These are phyloP conservation scores for Sinonovacula constricta DNA, from an alignment of 1,140 invertebrate genomes.

Conservation along the genomic window DNA sequence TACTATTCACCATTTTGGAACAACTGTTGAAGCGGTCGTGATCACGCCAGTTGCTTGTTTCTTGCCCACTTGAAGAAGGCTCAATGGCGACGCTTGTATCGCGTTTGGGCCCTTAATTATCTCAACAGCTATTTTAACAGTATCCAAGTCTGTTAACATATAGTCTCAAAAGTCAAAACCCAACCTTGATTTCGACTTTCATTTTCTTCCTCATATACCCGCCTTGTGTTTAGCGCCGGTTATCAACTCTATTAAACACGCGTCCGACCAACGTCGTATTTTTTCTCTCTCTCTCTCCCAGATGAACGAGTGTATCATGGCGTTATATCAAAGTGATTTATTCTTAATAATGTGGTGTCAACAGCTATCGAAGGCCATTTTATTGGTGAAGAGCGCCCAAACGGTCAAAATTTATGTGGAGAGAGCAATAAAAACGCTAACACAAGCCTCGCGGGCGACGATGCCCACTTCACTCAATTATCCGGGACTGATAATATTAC, in stretches of 20 bases:
- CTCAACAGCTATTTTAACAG: too few relatives aligned
- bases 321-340: slow-evolving; percentile 51
- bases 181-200: too few relatives aligned
- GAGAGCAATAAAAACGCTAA: background rate
- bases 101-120: background rate
- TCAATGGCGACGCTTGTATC: background rate
- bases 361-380: slow-evolving; percentile 35
- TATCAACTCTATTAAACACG: background rate
- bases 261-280: background rate
- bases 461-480: background rate
- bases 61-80: background rate
- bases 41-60: background rate
- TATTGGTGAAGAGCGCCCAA: slow-evolving; percentile 24
- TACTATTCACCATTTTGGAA: background rate
- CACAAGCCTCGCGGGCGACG: background rate
- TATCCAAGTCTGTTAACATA: too few relatives aligned
- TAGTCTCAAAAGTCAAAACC: too few relatives aligned
- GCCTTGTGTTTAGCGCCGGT: background rate
- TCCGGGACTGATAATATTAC: background rate
- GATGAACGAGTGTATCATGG: slow-evolving; percentile 15
- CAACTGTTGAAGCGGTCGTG: background rate
- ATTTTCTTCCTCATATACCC: background rate
- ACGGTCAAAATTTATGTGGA: background rate
- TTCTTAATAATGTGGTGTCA: slow-evolving; percentile 39
- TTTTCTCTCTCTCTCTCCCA: background rate